Conservation (phyloP, 2,888 invertebrate species). For the Nomada goodeniana region DNA sequence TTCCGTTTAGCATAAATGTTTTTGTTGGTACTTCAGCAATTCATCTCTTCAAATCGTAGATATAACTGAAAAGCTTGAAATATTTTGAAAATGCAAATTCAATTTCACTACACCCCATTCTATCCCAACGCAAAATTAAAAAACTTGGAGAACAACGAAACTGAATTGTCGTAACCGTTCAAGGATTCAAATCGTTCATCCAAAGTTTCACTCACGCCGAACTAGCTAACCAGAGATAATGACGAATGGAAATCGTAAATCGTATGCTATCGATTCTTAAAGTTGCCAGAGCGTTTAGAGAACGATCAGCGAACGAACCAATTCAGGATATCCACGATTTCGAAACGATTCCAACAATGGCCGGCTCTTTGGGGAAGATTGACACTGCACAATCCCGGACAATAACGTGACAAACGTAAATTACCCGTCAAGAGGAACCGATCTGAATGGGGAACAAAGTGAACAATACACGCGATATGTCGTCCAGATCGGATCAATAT, state of each 20-base stretch:
- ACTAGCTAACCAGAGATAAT: constrained; percentile 1
- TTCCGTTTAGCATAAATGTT: no score
- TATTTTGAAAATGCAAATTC: no score
- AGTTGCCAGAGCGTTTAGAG: constrained; percentile 35
- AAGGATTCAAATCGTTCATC: background rate
- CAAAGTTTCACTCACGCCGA: background rate
- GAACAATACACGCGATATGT: constrained; percentile 75
- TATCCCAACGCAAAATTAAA: no score
- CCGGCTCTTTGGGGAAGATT: constrained; percentile 46
- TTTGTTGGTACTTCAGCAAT: no score
- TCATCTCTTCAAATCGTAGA: no score
- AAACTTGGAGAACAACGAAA: no score
- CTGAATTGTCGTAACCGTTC: background rate
- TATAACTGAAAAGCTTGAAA: no score
- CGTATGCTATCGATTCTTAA: constrained; percentile 31
- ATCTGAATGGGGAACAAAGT: constrained; percentile 71
- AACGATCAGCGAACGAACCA: constrained; percentile 44
- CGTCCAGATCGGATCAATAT: constrained; percentile 74
- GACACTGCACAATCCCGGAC: constrained; percentile 60
- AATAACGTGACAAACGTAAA: constrained; percentile 71
- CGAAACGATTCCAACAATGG: constrained; percentile 59
- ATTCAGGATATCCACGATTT: constrained; percentile 61
- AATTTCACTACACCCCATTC: no score
- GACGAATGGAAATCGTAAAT: constrained; percentile 10
- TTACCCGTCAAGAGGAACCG: constrained; percentile 63